Base-by-base conservation (phyloP, 1,140 invertebrate species). In the Lutraria rhynchaena region DNA sequence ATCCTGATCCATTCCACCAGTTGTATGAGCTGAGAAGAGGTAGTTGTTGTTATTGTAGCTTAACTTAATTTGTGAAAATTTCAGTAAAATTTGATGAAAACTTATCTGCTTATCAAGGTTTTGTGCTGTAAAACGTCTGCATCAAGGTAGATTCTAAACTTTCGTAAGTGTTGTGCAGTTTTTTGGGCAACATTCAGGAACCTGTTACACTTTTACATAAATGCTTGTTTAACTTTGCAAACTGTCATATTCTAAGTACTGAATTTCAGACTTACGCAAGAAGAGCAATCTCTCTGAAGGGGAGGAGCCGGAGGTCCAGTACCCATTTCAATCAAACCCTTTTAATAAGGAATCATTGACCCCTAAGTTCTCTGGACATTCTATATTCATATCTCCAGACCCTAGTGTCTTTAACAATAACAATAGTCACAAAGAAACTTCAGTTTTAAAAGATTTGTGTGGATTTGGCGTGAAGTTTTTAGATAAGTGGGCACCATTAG, bases 1-100 rank as follows among this genome's bases (percentile, higher is more conserved):
- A 90, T 60, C 87, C 88, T 11, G 89, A 90, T 37, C 89, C 89
- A n/a, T 90, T 90, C 61, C 89, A 90, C 84, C 87, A 90, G 67
- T 71, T 90, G 44, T 89, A 87, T 75, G 89, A 90, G 84, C 85
- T 88, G 60, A 87, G 87, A 70, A 89, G 86, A 89, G 89, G 89
- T 89, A 85, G n/a, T n/a, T n/a, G n/a, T n/a, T n/a, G n/a, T n/a
- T n/a, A n/a, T n/a, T n/a, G n/a, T n/a, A n/a, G n/a, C n/a, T n/a
- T n/a, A n/a, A n/a, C n/a, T n/a, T n/a, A n/a, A n/a, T n/a, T n/a
- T n/a, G n/a, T n/a, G n/a, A n/a, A n/a, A n/a, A n/a, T n/a, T n/a
- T n/a, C n/a, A n/a, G n/a, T n/a, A n/a, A n/a, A n/a, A n/a, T n/a
- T n/a, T n/a, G n/a, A n/a, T n/a, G n/a, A n/a, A n/a, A n/a, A n/a